Percentiles rank a stretch among this genome's conserved stretches.
Conservation (phyloP, 2,888 invertebrate species). For the Xiphydria camelus region DNA sequence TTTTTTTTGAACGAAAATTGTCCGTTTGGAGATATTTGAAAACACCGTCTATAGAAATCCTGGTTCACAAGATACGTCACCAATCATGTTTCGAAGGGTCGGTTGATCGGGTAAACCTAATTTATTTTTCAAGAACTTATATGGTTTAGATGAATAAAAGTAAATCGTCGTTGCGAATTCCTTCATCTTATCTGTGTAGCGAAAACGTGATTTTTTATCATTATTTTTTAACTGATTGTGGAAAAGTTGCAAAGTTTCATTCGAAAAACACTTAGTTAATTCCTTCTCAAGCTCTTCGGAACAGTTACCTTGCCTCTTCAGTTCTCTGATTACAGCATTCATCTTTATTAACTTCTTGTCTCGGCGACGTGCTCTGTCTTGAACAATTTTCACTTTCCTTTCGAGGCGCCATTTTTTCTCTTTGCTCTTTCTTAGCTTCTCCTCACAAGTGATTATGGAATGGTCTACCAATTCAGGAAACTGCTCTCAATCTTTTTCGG, state of each 20-base stretch:
- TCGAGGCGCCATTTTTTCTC: too few species aligned
- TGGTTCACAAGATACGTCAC: constrained; percentile 4
- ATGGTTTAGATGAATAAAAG: constrained; percentile 13
- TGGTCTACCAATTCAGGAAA: too few species aligned
- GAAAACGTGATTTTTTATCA: constrained; percentile 1
- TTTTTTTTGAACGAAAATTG: too few species aligned
- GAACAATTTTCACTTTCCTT: too few species aligned
- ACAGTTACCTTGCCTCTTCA: too few species aligned
- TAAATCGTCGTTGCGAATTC: constrained; percentile 15
- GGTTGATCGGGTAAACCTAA: constrained; percentile 5
- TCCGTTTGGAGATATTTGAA: too few species aligned
- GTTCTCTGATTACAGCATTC: constrained; percentile 8
- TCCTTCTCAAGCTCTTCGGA: constrained; percentile 6
- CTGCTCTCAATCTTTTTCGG: too few species aligned
- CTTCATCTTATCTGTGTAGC: constrained; percentile 11
- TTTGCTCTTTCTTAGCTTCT: too few species aligned
- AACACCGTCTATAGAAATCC: constrained; percentile 11
- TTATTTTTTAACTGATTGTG: constrained; percentile 7
- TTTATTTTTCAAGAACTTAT: constrained; percentile 8
- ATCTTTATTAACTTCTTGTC: too few species aligned
- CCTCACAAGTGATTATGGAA: too few species aligned
- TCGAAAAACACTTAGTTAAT: constrained; percentile 5
- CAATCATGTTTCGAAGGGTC: constrained; percentile 12
- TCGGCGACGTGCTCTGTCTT: too few species aligned
- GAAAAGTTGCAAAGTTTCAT: constrained; percentile 11